Percentiles rank a stretch among this genome's conserved stretches.
Evolutionary conservation across 2,797 vertebrate genomes (phyloP).

Genomic region (Chromobotia macracanthus): DNA sequence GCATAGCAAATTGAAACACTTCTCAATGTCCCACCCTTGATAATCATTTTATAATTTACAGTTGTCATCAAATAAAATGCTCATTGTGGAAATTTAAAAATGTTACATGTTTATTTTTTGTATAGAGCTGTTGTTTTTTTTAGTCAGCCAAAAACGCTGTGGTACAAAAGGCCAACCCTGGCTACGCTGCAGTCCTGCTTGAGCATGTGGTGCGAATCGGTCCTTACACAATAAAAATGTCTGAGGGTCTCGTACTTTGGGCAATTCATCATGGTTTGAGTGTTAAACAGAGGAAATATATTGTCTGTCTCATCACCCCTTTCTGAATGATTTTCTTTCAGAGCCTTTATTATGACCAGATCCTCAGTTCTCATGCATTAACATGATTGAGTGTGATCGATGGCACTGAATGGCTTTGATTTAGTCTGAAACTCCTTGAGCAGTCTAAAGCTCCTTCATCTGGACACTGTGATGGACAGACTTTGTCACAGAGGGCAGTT

Average conservation of each 20-base stretch:
- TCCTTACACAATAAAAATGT: not conserved
- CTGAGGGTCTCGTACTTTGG: conserved; percentile 12
- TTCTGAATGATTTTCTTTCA: conserved; percentile 47
- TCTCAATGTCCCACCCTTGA: not conserved
- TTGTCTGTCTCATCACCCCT: conserved; percentile 39
- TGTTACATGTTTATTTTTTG: no score
- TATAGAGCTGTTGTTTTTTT: no score
- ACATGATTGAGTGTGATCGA: conserved; percentile 66
- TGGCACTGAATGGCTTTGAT: conserved; percentile 68
- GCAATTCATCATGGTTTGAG: conserved; percentile 28
- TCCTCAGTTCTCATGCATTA: conserved; percentile 57
- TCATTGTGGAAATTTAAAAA: no score
- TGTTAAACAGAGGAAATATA: conserved; percentile 47
- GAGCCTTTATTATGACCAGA: conserved; percentile 63
- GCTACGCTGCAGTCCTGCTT: no score
- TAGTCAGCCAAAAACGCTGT: no score
- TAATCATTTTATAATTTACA: not conserved
- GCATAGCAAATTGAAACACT: not conserved
- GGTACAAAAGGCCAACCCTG: no score
- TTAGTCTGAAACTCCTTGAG: conserved; percentile 69
- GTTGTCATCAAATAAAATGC: not conserved
- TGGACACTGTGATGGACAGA: conserved; percentile 68
- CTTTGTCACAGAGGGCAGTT: conserved; percentile 45
- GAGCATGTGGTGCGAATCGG: not conserved
- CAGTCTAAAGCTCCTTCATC: conserved; percentile 68